Base-by-base conservation (phyloP, 2,888 invertebrate genomes). In the Agonopterix alstromeriana region DNA sequence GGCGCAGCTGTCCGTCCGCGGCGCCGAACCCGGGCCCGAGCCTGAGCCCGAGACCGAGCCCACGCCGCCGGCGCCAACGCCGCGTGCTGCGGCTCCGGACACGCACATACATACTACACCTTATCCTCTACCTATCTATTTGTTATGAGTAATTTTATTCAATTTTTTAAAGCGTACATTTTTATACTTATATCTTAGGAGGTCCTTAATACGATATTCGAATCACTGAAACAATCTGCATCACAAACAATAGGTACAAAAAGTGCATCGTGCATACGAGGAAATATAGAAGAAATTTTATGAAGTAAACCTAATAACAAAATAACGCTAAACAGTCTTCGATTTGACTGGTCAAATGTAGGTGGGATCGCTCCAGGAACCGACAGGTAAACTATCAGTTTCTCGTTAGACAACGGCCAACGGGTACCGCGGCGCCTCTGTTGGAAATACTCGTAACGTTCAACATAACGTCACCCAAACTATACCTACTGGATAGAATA, bases 161-260 rank as follows among this genome's bases (percentile, higher is more conserved):
- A 82, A 85, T 84, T 85, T 87, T 80, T 88, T 88, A 88, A 88
- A 87, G 88, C 88, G 88, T 88, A 88, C 84, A 86, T 84, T 87
- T 78, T 87, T 86, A 86, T 87, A 74, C 82, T 86, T 85, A 86
- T 68, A 70, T 70, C 67, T 76, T 82, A 83, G 77, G 77, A 85
- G 79, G 78, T 83, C 72, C 85, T 82, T 82, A 84, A 69, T 62
- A 70, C 72, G 76, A 78, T 77, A 78, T 77, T 61, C 61, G 70
- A 74, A 71, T 75, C 53, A 58, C 27, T 27, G 27, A 27, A 27
- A 27, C 27, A 27, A 27, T 62, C 52, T 63, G 70, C 57, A 50
- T 67, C 61, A 65, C 60, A 77, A 73, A 75, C 61, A 68, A 75
- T 67, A 70, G 65, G 68, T 70, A 73, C 68, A 74, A 70, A 66